Conservation (phyloP, 2,113 vertebrate genomes). For the Thymallus thymallus region DNA sequence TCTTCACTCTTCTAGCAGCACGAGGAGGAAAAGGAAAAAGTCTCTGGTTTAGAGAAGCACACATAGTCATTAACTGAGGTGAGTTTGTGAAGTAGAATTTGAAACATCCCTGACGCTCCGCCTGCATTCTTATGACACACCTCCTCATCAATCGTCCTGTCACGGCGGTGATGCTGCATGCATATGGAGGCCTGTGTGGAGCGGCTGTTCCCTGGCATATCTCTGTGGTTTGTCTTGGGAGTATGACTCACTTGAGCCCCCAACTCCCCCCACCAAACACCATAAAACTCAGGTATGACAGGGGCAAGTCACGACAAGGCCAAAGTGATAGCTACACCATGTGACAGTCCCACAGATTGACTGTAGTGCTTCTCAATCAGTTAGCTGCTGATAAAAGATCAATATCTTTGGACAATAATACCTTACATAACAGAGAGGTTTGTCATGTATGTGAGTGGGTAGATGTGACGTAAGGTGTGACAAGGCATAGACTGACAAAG, state of each 20-base stretch:
- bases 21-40: neutral
- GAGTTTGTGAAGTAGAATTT: slow-evolving; percentile 48
- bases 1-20: neutral
- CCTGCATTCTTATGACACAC: slow-evolving; percentile 50
- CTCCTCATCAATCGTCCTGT: slow-evolving; percentile 32
- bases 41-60: slow-evolving; percentile 8
- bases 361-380: neutral
- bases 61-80: slow-evolving; percentile 35
- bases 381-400: neutral
- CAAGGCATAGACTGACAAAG: too few relatives aligned
- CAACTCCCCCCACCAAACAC: neutral
- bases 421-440: too few relatives aligned
- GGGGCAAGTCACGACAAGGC: slow-evolving; percentile 22
- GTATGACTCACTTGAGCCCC: slow-evolving; percentile 11
- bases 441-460: too few relatives aligned
- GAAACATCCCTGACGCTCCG: slow-evolving; percentile 53
- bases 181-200: slow-evolving; percentile 40
- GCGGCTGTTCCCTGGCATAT: slow-evolving; percentile 6
- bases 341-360: neutral
- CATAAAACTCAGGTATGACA: slow-evolving; percentile 21
- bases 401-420: neutral
- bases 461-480: too few relatives aligned
- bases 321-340: neutral
- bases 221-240: slow-evolving; percentile 1
- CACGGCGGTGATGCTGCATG: neutral